phyloP scores from a whole-genome alignment of 2,888 invertebrate genomes.

The Teleiodes luculella region DNA sequence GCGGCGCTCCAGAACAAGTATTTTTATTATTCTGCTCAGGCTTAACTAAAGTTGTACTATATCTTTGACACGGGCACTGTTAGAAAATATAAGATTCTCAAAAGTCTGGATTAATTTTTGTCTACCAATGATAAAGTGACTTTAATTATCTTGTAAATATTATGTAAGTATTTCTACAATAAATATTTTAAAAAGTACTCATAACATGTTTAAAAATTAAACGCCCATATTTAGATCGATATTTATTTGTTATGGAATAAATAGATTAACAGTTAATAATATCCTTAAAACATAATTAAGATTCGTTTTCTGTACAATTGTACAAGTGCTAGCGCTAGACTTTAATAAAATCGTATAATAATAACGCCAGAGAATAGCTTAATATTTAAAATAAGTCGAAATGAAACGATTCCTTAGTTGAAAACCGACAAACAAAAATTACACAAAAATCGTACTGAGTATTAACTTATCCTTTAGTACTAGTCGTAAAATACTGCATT shows the following conservation, averaged over 20 bases:
- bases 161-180: slow-evolving; percentile 13
- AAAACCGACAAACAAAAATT: slow-evolving; percentile 8
- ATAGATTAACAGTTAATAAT: slow-evolving; percentile 46
- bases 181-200: background rate
- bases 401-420: background rate
- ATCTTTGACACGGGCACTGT: too few relatives aligned
- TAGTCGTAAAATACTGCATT: slow-evolving; percentile 47
- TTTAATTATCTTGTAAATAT: background rate
- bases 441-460: slow-evolving; percentile 33
- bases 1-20: too few relatives aligned
- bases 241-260: slow-evolving; percentile 54
- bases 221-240: background rate
- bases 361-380: slow-evolving; percentile 5
- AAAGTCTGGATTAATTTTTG: too few relatives aligned
- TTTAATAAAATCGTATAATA: slow-evolving; percentile 12
- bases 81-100: too few relatives aligned
- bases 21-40: too few relatives aligned
- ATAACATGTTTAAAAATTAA: slow-evolving; percentile 1
- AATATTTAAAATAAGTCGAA: background rate
- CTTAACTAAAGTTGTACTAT: too few relatives aligned
- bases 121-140: background rate
- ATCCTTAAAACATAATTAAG: slow-evolving; percentile 53
- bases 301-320: slow-evolving; percentile 73
- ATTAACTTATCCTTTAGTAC: slow-evolving; percentile 46
- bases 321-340: slow-evolving; percentile 46